Conservation (phyloP, 2,797 vertebrate species). For the Triplophysa yarkandensis region DNA sequence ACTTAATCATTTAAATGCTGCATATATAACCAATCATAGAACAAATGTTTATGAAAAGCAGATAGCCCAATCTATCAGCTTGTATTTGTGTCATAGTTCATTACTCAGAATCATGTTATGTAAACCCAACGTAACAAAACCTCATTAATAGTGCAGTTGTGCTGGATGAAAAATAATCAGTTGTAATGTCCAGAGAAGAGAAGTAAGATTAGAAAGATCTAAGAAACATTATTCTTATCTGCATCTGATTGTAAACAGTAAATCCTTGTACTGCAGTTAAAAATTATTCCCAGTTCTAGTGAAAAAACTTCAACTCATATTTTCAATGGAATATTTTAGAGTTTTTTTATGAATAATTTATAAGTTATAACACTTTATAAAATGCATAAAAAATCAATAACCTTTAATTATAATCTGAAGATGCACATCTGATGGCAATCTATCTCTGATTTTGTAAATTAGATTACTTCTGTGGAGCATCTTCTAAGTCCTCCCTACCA, state of each 20-base stretch:
- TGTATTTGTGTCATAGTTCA: not conserved
- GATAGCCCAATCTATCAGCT: not conserved
- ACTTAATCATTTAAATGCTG: not conserved
- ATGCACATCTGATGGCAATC: too few relatives aligned
- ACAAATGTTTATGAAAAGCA: not conserved
- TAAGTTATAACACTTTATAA: too few relatives aligned
- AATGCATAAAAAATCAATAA: too few relatives aligned
- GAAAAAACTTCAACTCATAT: too few relatives aligned
- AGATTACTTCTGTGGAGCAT: too few relatives aligned
- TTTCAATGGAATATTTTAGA: too few relatives aligned
- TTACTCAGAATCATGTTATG: not conserved
- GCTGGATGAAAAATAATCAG: not conserved
- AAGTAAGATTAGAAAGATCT: not conserved
- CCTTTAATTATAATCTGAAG: too few relatives aligned
- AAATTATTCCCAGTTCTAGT: too few relatives aligned
- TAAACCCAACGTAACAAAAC: slow-evolving; percentile 4
- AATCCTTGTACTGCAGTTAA: not conserved
- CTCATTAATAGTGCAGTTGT: not conserved
- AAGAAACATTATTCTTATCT: not conserved
- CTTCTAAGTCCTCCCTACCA: too few relatives aligned
- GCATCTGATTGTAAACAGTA: not conserved
- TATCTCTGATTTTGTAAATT: too few relatives aligned
- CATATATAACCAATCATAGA: not conserved
- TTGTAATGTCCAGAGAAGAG: slow-evolving; percentile 5
- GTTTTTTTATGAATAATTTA: too few relatives aligned